Base-by-base conservation (phyloP, 2,797 vertebrate genomes). In the Eleutherodactylus coqui region DNA sequence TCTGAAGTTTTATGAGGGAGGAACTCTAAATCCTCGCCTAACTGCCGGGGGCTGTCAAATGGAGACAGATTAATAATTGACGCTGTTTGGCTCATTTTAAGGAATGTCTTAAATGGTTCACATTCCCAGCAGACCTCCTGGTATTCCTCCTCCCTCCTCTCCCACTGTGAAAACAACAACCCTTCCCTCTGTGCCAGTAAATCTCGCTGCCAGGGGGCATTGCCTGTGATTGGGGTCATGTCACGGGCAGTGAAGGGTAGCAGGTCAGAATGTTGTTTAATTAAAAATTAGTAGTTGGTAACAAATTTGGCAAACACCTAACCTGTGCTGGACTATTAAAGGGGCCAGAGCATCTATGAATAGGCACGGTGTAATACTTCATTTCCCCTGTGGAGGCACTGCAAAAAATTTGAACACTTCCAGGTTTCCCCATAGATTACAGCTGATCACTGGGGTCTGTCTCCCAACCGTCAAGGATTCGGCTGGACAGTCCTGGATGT, bases 1-100 rank as follows among this genome's bases (percentile, higher is more conserved):
- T 13, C 47, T 14, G 7, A 49, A 8, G 21, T 24, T 21, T 7
- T 60, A 8, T 60, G 8, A 21, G 16, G 55, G 21, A 60, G n/a
- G 55, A 29, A 49, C 47, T 5, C 34, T 36, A 21, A 69, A 69
- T 69, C 19, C 34, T 27, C 10, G 17, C 9, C 14, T 7, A n/a
- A 16, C n/a, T n/a, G n/a, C n/a, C n/a, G n/a, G n/a, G n/a, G n/a
- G n/a, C 41, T 19, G 43, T 29, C 73, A 32, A 19, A 29, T 32
- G 17, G 38, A 47, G 21, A 55, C 34, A 7, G 82, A 21, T 85
- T 80, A 85, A 80, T 85, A 24, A 80, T 80, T 85, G 13, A 80
- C 84, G 14, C 4, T 51, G 73, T 64, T 76, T 62, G 19, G 16
- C 41, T 47, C 19, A 14, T 27, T 11, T 11, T 19, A 6, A 77